Evolutionary conservation across 1,140 invertebrate genomes (phyloP).

Genomic region (Grapholita molesta): DNA sequence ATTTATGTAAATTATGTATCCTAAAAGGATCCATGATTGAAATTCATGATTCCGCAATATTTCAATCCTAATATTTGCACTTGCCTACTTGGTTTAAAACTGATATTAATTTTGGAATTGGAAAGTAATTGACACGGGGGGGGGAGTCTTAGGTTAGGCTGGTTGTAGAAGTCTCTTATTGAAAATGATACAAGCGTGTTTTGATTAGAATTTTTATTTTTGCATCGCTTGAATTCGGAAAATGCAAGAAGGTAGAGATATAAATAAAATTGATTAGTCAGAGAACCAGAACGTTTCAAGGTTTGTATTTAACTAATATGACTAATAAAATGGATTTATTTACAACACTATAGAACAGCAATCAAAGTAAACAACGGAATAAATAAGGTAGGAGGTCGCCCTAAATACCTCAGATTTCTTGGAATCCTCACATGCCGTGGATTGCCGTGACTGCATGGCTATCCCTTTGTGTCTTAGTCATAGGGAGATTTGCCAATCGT

Average conservation of each 20-base stretch:
- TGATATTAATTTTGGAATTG: no score
- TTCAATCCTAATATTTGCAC: no score
- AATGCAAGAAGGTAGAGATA: not conserved
- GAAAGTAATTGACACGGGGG: no score
- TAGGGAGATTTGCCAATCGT: conserved; percentile 54
- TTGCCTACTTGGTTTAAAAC: no score
- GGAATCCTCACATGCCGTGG: not conserved
- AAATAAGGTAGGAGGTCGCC: not conserved
- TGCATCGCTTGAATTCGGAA: no score
- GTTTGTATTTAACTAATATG: not conserved
- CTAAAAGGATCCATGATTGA: no score
- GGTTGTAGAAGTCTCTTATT: no score
- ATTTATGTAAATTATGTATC: no score
- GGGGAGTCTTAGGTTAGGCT: no score
- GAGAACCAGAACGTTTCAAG: not conserved
- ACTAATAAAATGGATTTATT: conserved; percentile 9
- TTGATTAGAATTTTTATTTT: no score
- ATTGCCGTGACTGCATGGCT: not conserved
- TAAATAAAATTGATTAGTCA: not conserved
- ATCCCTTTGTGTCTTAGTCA: conserved; percentile 38
- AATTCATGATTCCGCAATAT: no score
- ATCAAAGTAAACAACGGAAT: not conserved
- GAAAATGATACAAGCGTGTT: no score
- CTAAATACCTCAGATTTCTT: not conserved
- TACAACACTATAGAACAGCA: not conserved